phyloP scores from a whole-genome alignment of 2,113 vertebrate genomes.

The Panthera uncia region DNA sequence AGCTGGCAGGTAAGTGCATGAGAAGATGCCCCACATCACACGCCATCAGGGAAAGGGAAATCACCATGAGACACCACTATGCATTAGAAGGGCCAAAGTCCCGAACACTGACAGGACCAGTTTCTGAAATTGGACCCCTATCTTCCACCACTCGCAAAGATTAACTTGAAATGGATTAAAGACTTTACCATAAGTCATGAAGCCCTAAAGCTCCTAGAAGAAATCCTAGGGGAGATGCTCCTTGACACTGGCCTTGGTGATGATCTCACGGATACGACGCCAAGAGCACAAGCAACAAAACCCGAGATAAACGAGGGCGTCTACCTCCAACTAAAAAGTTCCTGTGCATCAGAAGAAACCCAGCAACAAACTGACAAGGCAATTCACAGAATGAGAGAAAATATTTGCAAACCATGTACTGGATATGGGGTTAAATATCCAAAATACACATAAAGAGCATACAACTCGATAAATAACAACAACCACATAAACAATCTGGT shows the following conservation, averaged over 20 bases:
- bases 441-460: not conserved
- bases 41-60: not conserved
- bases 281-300: not conserved
- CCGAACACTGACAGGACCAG: not conserved
- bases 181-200: not conserved
- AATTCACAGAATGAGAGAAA: not conserved
- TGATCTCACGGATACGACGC: not conserved
- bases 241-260: not conserved
- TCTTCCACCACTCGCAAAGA: not conserved
- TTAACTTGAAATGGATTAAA: not conserved
- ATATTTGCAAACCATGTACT: not conserved
- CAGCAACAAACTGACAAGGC: not conserved
- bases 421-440: not conserved
- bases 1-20: too few species aligned
- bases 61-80: not conserved
- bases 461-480: not conserved
- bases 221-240: not conserved
- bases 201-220: not conserved
- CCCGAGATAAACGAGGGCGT: not conserved
- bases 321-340: too few species aligned
- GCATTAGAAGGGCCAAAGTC: not conserved
- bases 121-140: not conserved
- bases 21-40: not conserved
- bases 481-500: not conserved
- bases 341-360: not conserved